A percentile compares a stretch with the other conserved stretches of the same genome.
Conservation (phyloP, 1,140 invertebrate species). For the Bombus impatiens region DNA sequence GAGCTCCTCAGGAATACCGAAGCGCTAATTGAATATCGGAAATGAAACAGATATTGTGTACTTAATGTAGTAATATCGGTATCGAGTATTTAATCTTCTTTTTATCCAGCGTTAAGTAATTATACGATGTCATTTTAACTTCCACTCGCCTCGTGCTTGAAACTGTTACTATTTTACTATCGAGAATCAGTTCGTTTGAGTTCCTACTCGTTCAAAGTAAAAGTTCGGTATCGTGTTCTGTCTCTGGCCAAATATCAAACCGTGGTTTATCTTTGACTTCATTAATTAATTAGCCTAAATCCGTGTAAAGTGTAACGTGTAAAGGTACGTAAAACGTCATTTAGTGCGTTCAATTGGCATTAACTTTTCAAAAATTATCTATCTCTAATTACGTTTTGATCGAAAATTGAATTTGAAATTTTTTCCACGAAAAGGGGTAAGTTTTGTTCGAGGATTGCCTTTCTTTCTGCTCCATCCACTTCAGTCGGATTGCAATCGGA, state of each 20-base stretch:
- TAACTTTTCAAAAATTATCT: background rate
- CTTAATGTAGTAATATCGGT: background rate
- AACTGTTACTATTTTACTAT: too few species aligned
- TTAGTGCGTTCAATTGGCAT: background rate
- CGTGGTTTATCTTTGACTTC: background rate
- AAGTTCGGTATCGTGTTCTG: background rate
- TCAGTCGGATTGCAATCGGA: background rate
- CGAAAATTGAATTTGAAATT: background rate
- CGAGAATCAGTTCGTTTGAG: too few species aligned
- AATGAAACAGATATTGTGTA: background rate
- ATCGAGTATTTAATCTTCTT: background rate
- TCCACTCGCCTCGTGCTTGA: too few species aligned
- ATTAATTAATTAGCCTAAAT: background rate
- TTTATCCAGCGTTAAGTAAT: background rate
- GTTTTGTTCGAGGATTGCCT: background rate
- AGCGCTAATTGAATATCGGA: background rate
- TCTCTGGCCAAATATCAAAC: too few species aligned
- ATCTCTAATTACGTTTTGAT: background rate
- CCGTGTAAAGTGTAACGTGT: too few species aligned
- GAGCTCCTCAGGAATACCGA: background rate
- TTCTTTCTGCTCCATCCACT: background rate
- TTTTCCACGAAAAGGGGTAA: too few species aligned
- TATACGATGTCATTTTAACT: background rate
- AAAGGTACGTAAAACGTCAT: background rate
- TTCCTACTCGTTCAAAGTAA: background rate